Base-by-base conservation (phyloP, 2,113 vertebrate genomes). In the Forbesichthys agassizii region DNA sequence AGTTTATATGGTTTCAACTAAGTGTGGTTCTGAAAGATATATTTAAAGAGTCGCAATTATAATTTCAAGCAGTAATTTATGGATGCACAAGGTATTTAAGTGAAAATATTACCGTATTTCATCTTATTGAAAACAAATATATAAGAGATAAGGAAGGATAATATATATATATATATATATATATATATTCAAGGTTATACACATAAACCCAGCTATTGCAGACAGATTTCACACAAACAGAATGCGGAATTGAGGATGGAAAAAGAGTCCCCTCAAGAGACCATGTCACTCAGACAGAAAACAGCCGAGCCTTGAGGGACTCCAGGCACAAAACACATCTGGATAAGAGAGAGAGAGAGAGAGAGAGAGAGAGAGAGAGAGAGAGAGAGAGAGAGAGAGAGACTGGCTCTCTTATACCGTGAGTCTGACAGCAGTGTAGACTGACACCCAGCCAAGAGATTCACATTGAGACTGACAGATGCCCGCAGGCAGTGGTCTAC, bases 401-500 rank as follows among this genome's bases (percentile, higher is more conserved):
- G 65, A 60, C 69, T n/a, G 80, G 78, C 36, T 42, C 69, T 79
- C 10, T 51, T 11, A 71, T 62, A 78, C 66, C 82, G 63, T 66
- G 69, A 56, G 69, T 52, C 48, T 54, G 64, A 68, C 62, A 54
- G 75, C 63, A 51, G 51, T 66, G 71, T 1, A 69, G 80, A 83
- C 63, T 72, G 71, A 74, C 73, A 80, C 69, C 55, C 63, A 46
- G 69, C 46, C 64, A 42, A 64, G 66, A 77, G 70, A 79, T 18
- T 20, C 73, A 64, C 4, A 54, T 63, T 8, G 66, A 69, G 81
- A 81, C 74, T 81, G 84, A 86, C 87, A 84, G 74, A 75, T 69
- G 80, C 84, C 86, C 74, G 42, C 59, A 71, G 87, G 80, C 80
- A 66, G 68, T 47, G 61, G 72, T 73, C 72, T 71, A 80, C 76